Base-by-base conservation (phyloP, 2,797 vertebrate species). In the Carduelis carduelis region DNA sequence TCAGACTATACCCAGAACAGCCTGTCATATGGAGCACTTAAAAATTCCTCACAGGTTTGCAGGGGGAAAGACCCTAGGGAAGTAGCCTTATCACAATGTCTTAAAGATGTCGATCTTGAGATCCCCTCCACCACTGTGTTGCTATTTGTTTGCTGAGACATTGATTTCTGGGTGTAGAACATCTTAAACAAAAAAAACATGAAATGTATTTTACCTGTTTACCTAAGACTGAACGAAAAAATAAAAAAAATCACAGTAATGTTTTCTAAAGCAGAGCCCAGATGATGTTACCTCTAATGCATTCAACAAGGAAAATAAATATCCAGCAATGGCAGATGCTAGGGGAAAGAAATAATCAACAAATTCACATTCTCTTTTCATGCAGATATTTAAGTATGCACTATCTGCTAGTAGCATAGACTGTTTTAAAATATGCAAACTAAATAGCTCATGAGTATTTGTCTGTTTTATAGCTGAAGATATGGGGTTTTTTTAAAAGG, bases 31-130 rank as follows among this genome's bases (percentile, higher is more conserved):
- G 34, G 35, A 83, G 7, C 68, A 47, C 64, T 90, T 96, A 57
- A 89, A 91, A 95, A 95, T 94, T 94, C 95, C 89, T 93, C 83
- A n/a, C 76, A 86, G 80, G 70, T 90, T 96, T 95, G 83, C 76
- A 56, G 49, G 21, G 52, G 60, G 74, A 80, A 70, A 59, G 70
- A 74, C 93, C 74, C 90, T 71, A 52, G 90, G 91, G 95, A 90
- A 77, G 74, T 46, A 96, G 83, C 89, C 90, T 94, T 92, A 93
- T 94, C 92, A 80, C 77, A 64, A 0, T 71, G 50, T 79, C 82
- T 92, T 86, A 71, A 88, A 95, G 70, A 92, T 95, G 78, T 91
- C 49, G 3, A 46, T 96, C 82, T 83, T 83, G 69, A 95, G 83
- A 94, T 91, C 85, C 39, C 24, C n/a, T 89, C 52, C 46, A 61